Evolutionary conservation across 2,797 vertebrate species (phyloP), one percentile per base, ranked within the genome.

Genomic region (Margarornis squamiger): DNA sequence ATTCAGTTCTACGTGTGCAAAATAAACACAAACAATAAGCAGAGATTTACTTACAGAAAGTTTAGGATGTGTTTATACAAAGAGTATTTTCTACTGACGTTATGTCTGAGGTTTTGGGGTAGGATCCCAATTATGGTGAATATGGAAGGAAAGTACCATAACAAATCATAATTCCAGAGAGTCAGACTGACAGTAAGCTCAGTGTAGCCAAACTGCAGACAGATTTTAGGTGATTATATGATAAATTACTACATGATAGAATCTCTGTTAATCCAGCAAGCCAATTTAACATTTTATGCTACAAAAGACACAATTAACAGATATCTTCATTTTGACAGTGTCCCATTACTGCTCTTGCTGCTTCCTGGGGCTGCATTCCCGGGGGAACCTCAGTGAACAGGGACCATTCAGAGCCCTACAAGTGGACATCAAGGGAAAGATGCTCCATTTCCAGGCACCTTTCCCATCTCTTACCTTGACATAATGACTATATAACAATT

Each of bases 311-410:
- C 54, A 71, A 65, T 68, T 52, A 71, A 67, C 24, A 38, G 67
- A 36, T n/a, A 48, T 10, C 78, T 85, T 55, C 26, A 6, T 74
- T 63, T 41, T 36, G 39, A 27, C 24, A 49, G 24, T 32, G 41
- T n/a, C 57, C 39, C 7, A 1, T 52, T 51, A 34, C 51, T 48
- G 22, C 22, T 17, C 32, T 62, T 32, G 17, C 70, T 84, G 6
- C 36, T 71, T 18, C 24, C 12, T 6, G 5, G 66, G 45, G 54
- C 68, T 49, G 61, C 12, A 7, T 9, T 62, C 30, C 48, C 52
- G 12, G 4, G 30, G 75, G 49, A 82, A 39, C 0, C 2, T 13
- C n/a, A 46, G 29, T 0, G 1, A 17, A 26, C 24, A 63, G 75
- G 65, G 48, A 38, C 7, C 5, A 2, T 1, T 3, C 7, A 6